Evolutionary conservation across 2,797 vertebrate genomes (phyloP), one percentile per base, ranked within the genome.

Genomic region (Enteromius anoplus): DNA sequence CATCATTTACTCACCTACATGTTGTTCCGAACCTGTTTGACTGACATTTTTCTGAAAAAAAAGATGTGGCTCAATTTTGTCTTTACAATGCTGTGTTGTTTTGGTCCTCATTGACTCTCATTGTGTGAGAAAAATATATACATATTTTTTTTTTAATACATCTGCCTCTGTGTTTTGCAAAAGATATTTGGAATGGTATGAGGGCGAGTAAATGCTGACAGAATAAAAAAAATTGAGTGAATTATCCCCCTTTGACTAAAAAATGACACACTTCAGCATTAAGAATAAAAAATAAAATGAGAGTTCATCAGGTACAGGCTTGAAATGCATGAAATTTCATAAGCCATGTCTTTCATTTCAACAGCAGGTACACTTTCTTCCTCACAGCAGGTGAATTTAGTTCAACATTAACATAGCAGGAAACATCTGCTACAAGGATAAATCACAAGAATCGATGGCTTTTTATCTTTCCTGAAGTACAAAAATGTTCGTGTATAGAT

Each of bases 381-480:
- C 42, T 70, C 69, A 45, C 66, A 58, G 75, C 53, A 17, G 53
- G 60, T 81, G 62, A 78, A 79, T 40, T 85, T 75, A 73, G 34
- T 79, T 83, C 76, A 81, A 62, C 65, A 73, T 69, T 42, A 78
- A 55, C 32, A 47, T 47, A 69, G 70, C 40, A 76, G 55, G 47
- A 66, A 81, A 80, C 58, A 68, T 83, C 78, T 78, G 53, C 53
- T 45, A 5, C 26, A 68, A 3, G 14, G 6, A 65, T 34, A 58
- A 45, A 55, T 68, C 55, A 29, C 23, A 75, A 53, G 42, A 86
- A 82, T 76, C 42, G 19, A 51, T 70, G n/a, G 51, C 53, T 71
- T 77, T 78, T 80, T 84, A 77, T 78, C 72, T 42, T 32, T 32
- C 12, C 7, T 78, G 45, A 72, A 65, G 34, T 64, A 60, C 45